A percentile compares a stretch with the other conserved stretches of the same genome.
These are phyloP conservation scores for Glomeris marginata DNA, from an alignment of 2,888 invertebrate species.

Conservation along the genomic window DNA sequence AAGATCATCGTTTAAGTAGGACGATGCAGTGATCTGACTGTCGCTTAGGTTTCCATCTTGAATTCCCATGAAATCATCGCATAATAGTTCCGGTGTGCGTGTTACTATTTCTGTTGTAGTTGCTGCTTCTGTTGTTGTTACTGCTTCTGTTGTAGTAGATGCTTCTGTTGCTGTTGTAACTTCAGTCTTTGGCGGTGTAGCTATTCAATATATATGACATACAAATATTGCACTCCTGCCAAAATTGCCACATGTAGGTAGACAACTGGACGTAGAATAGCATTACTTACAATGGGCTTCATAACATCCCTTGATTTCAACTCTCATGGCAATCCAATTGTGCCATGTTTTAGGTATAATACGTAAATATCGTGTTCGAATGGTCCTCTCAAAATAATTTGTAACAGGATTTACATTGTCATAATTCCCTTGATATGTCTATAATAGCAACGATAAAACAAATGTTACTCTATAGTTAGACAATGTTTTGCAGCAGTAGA, in stretches of 20 bases:
- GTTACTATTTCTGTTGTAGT: neutral
- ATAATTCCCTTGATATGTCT: conserved; percentile 55
- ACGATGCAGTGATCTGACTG: conserved; percentile 51
- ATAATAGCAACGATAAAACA: too few species aligned
- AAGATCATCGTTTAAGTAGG: conserved; percentile 28
- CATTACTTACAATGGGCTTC: conserved; percentile 50
- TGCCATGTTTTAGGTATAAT: conserved; percentile 58
- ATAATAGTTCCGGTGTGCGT: too few species aligned
- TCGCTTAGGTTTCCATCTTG: conserved; percentile 42
- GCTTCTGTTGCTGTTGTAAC: too few species aligned
- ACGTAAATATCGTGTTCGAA: conserved; percentile 54
- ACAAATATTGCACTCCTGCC: too few species aligned
- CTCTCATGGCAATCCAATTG: conserved; percentile 50
- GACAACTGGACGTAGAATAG: too few species aligned
- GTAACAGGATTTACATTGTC: conserved; percentile 44
- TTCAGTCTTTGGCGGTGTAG: too few species aligned
- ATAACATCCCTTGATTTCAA: conserved; percentile 66
- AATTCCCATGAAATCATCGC: conserved; percentile 54
- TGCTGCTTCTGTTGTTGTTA: too few species aligned
- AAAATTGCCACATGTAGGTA: too few species aligned
- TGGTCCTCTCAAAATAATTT: conserved; percentile 53
- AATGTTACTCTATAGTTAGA: too few species aligned
- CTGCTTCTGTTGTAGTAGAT: too few species aligned
- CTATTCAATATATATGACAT: too few species aligned
- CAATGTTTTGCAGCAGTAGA: too few species aligned